Percentiles rank a stretch among this genome's conserved stretches.
These are phyloP conservation scores for Dexiosoma caninum DNA, from an alignment of 2,888 invertebrate genomes.

Conservation along the genomic window DNA sequence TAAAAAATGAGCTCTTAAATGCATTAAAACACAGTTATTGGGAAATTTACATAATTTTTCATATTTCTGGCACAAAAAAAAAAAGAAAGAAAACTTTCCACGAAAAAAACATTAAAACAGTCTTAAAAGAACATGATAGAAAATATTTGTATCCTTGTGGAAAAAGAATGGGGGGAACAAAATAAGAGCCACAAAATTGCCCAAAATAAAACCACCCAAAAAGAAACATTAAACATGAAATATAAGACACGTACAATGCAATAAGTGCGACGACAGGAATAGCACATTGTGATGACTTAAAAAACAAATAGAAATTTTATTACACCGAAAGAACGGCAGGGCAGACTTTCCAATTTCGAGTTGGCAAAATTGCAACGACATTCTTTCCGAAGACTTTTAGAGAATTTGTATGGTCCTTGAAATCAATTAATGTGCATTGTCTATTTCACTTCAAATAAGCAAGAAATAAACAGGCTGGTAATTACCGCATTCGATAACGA, in stretches of 20 bases:
- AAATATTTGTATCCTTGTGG: conserved; percentile 11
- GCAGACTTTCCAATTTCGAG: too few species aligned
- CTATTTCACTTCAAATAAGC: too few species aligned
- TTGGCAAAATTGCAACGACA: too few species aligned
- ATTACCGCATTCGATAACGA: too few species aligned
- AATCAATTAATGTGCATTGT: too few species aligned
- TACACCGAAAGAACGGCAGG: background rate
- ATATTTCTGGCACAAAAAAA: conserved; percentile 49
- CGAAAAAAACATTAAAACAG: background rate
- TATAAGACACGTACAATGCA: conserved; percentile 30
- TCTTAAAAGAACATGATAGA: conserved; percentile 13
- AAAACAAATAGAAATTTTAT: background rate
- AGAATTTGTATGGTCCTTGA: too few species aligned
- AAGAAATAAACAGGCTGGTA: too few species aligned
- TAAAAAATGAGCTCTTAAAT: conserved; percentile 66
- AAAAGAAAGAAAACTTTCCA: background rate
- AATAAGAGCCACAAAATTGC: conserved; percentile 12
- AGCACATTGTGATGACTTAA: background rate
- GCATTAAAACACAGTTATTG: conserved; percentile 66
- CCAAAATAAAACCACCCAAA: conserved; percentile 18
- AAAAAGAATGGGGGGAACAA: background rate
- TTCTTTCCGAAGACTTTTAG: too few species aligned
- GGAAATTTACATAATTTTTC: conserved; percentile 67
- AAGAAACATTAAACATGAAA: conserved; percentile 23
- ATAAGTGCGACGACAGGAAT: conserved; percentile 21